phyloP scores from a whole-genome alignment of 2,113 vertebrate species.

The Perognathus longimembris region DNA sequence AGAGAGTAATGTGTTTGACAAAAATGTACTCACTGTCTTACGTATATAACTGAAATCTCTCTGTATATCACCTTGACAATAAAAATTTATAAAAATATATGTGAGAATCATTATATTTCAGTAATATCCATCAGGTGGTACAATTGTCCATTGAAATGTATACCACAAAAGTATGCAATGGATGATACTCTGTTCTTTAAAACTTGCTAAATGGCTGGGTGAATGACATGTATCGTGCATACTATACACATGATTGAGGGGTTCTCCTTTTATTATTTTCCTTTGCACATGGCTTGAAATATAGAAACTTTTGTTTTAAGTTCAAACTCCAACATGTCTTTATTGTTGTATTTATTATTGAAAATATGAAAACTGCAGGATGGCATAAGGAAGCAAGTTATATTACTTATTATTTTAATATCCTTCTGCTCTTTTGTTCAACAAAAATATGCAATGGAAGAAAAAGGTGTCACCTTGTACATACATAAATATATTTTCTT shows the following conservation, averaged over 20 bases:
- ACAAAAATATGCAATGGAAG: not conserved
- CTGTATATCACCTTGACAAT: too few species aligned
- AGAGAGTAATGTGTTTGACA: too few species aligned
- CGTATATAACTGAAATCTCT: too few species aligned
- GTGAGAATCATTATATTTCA: slow-evolving; percentile 11
- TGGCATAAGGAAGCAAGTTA: slow-evolving; percentile 5
- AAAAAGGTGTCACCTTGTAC: not conserved
- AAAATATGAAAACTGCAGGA: slow-evolving; percentile 12
- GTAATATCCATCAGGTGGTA: not conserved
- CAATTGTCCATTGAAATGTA: slow-evolving; percentile 29
- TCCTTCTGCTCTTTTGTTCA: slow-evolving; percentile 27
- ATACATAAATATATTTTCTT: slow-evolving; percentile 13
- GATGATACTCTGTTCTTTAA: not conserved
- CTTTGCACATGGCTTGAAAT: not conserved
- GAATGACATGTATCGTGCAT: not conserved
- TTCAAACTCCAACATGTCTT: slow-evolving; percentile 12
- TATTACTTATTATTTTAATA: not conserved
- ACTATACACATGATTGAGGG: not conserved
- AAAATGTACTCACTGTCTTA: too few species aligned
- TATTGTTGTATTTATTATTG: not conserved
- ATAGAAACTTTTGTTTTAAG: slow-evolving; percentile 15
- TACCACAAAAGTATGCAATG: not conserved
- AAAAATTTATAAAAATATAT: too few species aligned
- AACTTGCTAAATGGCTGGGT: slow-evolving; percentile 10
- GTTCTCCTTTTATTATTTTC: slow-evolving; percentile 27